A percentile compares a stretch with the other conserved stretches of the same genome.
These are phyloP conservation scores for Arctopsyche grandis DNA, from an alignment of 1,140 invertebrate genomes.

Conservation along the genomic window DNA sequence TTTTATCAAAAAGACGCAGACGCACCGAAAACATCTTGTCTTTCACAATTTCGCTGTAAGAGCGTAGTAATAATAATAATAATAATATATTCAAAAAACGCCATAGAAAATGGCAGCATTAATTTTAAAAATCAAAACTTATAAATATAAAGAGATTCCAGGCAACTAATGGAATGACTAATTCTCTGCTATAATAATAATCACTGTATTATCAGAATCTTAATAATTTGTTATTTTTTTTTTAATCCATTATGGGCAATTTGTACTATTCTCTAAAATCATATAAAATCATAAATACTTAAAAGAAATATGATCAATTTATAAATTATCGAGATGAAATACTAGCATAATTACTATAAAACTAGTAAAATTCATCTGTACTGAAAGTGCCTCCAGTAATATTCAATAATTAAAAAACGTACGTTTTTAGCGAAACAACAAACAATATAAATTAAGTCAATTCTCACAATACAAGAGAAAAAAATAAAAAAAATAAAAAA, in stretches of 20 bases:
- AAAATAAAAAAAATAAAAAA: neutral
- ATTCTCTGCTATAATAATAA: slow-evolving; percentile 29
- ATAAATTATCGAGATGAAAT: slow-evolving; percentile 12
- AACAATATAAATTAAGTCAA: slow-evolving; percentile 18
- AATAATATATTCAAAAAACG: slow-evolving; percentile 3
- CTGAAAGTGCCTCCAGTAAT: neutral
- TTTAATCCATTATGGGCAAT: neutral
- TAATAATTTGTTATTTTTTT: no score
- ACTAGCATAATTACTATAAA: neutral
- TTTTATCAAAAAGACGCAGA: neutral
- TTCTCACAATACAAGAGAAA: neutral
- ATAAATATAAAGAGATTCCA: slow-evolving; percentile 52
- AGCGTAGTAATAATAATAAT: neutral
- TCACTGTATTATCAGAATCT: neutral
- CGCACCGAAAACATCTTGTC: neutral
- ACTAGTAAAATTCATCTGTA: neutral
- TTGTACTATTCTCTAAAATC: slow-evolving; percentile 40
- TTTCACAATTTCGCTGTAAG: neutral
- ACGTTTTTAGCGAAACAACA: neutral
- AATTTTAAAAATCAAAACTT: slow-evolving; percentile 45
- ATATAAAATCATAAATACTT: slow-evolving; percentile 8
- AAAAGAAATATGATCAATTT: neutral
- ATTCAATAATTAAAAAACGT: slow-evolving; percentile 7
- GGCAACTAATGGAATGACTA: slow-evolving; percentile 51
- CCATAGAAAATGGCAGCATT: neutral